Percentiles rank a stretch among this genome's conserved stretches.
Evolutionary conservation across 1,140 invertebrate species (phyloP).

Genomic region (Drosophila aff.): DNA sequence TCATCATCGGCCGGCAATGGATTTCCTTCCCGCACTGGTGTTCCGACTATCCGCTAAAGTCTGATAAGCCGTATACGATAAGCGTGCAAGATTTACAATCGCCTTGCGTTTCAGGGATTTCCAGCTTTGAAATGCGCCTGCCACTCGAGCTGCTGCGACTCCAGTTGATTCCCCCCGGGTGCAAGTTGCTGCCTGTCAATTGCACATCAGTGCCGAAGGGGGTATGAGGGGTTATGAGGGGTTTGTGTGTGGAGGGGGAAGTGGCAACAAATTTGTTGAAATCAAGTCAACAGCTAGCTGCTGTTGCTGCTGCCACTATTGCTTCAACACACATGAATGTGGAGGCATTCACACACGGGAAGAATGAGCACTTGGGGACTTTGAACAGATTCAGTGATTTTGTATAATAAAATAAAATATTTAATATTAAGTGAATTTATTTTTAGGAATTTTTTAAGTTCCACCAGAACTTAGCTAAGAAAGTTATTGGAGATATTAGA

Average conservation of each 20-base stretch:
- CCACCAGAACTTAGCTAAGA: too few species aligned
- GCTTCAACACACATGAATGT: constrained; percentile 8
- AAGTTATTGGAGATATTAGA: not conserved
- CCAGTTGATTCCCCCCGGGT: constrained; percentile 62
- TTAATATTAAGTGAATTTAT: not conserved
- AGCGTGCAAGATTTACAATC: constrained; percentile 65
- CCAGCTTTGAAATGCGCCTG: constrained; percentile 61
- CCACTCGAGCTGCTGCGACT: constrained; percentile 58
- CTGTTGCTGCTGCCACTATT: not conserved
- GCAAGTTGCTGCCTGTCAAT: constrained; percentile 70
- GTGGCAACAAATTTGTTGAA: constrained; percentile 66
- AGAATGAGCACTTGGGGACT: not conserved
- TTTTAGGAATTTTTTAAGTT: not conserved
- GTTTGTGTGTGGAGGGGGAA: not conserved
- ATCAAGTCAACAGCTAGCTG: constrained; percentile 40
- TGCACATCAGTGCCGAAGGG: constrained; percentile 63
- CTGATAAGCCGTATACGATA: constrained; percentile 72
- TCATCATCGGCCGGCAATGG: constrained; percentile 25
- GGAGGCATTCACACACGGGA: not conserved
- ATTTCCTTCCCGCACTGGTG: constrained; percentile 26
- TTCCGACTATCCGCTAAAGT: constrained; percentile 21
- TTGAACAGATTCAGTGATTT: too few species aligned
- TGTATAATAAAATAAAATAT: not conserved
- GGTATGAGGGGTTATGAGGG: not conserved
- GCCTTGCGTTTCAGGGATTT: constrained; percentile 62